These are phyloP conservation scores for Nudaria mundana DNA, from an alignment of 2,888 invertebrate species.

Conservation along the genomic window DNA sequence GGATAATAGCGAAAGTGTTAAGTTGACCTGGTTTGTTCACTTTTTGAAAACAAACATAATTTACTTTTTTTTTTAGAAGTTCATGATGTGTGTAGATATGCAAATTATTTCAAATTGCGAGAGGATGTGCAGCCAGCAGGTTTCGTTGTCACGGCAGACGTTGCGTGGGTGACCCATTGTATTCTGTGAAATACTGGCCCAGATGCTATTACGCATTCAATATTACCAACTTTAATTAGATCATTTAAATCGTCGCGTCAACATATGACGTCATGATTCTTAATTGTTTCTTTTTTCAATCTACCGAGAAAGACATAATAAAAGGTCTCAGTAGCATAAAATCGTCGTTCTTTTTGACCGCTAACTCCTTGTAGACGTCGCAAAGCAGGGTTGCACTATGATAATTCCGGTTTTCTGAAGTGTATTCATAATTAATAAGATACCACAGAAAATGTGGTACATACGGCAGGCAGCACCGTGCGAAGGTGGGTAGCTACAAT, in stretches of 20 bases:
- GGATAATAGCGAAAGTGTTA: conserved; percentile 76
- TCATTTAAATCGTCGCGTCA: conserved; percentile 39
- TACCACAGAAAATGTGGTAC: too few relatives aligned
- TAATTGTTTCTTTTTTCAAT: conserved; percentile 7
- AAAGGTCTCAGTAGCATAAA: too few relatives aligned
- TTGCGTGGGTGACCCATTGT: conserved; percentile 75
- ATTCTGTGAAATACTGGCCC: conserved; percentile 56
- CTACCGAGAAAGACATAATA: not conserved
- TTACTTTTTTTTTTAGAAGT: conserved; percentile 49
- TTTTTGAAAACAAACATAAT: conserved; percentile 56
- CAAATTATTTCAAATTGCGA: conserved; percentile 67
- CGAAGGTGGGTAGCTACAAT: too few relatives aligned
- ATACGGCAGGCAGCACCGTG: too few relatives aligned
- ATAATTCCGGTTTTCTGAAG: too few relatives aligned
- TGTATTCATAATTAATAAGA: too few relatives aligned
- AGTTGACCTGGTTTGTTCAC: conserved; percentile 57
- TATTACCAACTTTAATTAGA: conserved; percentile 55
- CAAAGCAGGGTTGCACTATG: too few relatives aligned
- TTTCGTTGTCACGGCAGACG: conserved; percentile 63
- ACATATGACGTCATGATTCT: conserved; percentile 29
- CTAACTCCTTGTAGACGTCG: too few relatives aligned
- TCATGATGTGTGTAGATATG: conserved; percentile 55
- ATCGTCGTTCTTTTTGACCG: too few relatives aligned
- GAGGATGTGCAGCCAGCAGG: conserved; percentile 60
- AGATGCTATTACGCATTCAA: conserved; percentile 56